phyloP scores from a whole-genome alignment of 1,140 invertebrate genomes.

The Drosophila ironensis region DNA sequence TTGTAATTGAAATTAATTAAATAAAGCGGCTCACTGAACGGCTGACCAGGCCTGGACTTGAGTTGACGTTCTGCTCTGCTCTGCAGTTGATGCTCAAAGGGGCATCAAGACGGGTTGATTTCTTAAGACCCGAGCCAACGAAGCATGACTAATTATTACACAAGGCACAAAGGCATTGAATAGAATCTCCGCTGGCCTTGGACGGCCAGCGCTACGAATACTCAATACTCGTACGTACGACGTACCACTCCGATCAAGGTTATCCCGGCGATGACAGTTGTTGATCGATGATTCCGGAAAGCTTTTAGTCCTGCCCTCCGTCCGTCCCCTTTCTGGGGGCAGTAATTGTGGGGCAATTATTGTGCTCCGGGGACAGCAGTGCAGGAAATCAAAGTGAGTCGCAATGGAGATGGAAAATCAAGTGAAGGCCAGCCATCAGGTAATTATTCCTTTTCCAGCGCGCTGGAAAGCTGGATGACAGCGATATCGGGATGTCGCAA shows the following conservation, averaged over 20 bases:
- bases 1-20: conserved; percentile 49
- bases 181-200: no score
- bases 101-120: no score
- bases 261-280: neutral
- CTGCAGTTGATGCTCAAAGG: no score
- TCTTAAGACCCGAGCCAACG: no score
- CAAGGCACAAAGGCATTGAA: no score
- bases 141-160: no score
- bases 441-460: neutral
- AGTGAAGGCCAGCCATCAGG: conserved; percentile 27
- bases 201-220: no score
- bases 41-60: no score
- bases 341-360: conserved; percentile 64
- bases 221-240: no score
- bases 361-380: conserved; percentile 28
- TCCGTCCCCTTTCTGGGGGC: neutral
- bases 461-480: neutral
- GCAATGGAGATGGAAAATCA: conserved; percentile 33
- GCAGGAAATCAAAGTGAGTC: conserved; percentile 50
- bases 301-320: neutral
- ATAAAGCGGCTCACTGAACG: no score
- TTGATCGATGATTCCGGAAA: neutral
- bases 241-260: neutral
- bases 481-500: neutral
- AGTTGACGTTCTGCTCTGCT: no score